phyloP scores from a whole-genome alignment of 2,113 vertebrate genomes.

The Thermophis baileyi region DNA sequence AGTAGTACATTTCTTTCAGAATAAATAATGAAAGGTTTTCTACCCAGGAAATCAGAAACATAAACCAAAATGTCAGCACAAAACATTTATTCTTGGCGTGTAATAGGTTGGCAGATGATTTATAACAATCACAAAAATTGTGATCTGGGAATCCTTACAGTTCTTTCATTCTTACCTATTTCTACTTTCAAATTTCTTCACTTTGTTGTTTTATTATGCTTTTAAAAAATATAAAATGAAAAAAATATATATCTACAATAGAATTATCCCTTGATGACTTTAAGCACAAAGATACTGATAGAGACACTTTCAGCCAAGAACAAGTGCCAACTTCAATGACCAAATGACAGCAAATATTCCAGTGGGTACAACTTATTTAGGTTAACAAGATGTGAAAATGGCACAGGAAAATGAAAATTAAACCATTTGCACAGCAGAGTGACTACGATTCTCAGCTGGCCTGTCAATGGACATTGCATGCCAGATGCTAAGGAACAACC shows the following conservation, averaged over 20 bases:
- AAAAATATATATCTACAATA: not conserved
- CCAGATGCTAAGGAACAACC: conserved; percentile 27
- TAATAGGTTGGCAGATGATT: not conserved
- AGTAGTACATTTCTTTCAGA: not conserved
- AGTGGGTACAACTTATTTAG: not conserved
- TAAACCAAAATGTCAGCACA: not conserved
- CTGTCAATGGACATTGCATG: conserved; percentile 15
- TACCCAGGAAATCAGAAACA: not conserved
- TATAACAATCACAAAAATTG: not conserved
- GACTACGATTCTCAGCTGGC: not conserved
- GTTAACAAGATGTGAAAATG: conserved; percentile 3
- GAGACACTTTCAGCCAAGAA: not conserved
- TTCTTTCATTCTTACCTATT: not conserved
- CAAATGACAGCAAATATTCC: not conserved
- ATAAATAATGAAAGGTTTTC: not conserved
- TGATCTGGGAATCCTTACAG: not conserved
- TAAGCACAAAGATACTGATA: conserved; percentile 5
- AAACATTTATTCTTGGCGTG: not conserved
- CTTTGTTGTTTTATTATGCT: not conserved
- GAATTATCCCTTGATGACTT: not conserved
- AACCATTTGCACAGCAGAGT: not conserved
- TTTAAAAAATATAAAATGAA: not conserved
- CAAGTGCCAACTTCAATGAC: not conserved
- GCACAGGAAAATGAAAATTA: conserved; percentile 16
- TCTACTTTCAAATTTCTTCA: not conserved